Evolutionary conservation across 2,888 invertebrate genomes (phyloP).

Genomic region (Ornithoptera priamus): DNA sequence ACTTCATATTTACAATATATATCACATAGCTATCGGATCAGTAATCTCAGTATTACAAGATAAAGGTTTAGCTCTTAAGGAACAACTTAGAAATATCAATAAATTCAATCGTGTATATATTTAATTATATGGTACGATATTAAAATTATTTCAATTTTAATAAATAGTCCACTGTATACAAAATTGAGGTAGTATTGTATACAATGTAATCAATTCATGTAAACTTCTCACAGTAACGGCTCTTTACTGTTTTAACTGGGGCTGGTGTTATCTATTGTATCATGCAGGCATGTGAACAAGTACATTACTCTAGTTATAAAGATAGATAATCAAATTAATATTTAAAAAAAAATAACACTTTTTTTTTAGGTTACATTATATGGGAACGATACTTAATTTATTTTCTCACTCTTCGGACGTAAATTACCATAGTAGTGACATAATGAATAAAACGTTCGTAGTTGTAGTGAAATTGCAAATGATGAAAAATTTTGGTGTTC

Average conservation of each 20-base stretch:
- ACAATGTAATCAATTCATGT: neutral
- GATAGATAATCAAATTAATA: neutral
- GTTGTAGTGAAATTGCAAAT: conserved; percentile 21
- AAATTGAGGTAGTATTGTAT: neutral
- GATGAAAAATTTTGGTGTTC: neutral
- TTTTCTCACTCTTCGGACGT: conserved; percentile 5
- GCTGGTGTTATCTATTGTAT: neutral
- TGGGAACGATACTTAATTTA: neutral
- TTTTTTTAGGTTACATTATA: conserved; percentile 1
- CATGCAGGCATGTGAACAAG: conserved; percentile 5
- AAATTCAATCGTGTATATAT: too few species aligned
- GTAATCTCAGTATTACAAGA: too few species aligned
- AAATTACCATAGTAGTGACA: conserved; percentile 21
- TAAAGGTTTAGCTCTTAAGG: too few species aligned
- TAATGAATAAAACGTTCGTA: conserved; percentile 11
- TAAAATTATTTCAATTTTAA: too few species aligned
- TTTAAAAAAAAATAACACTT: neutral
- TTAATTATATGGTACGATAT: too few species aligned
- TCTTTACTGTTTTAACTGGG: conserved; percentile 6
- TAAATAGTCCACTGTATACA: neutral
- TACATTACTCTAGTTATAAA: neutral
- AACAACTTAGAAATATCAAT: too few species aligned
- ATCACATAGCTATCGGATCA: too few species aligned
- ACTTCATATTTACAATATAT: too few species aligned
- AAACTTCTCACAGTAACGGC: conserved; percentile 10